phyloP scores from a whole-genome alignment of 1,140 invertebrate species.

The Belonocnema kinseyi region DNA sequence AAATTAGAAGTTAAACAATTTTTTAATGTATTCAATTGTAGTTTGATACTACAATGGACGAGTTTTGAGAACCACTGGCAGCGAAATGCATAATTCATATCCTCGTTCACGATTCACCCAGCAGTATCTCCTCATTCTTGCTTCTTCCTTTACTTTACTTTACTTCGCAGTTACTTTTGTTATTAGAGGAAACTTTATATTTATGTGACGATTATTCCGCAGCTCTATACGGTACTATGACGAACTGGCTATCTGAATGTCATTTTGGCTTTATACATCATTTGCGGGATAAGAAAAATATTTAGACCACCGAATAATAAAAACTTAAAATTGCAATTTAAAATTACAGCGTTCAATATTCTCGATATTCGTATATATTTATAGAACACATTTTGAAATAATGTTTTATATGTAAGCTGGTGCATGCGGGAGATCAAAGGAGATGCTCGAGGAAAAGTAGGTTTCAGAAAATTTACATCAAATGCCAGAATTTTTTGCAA shows the following conservation, averaged over 20 bases:
- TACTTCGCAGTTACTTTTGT: constrained; percentile 53
- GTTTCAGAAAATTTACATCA: constrained; percentile 1
- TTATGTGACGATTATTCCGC: constrained; percentile 56
- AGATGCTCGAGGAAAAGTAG: background rate
- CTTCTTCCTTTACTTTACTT: constrained; percentile 44
- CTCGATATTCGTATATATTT: too few species aligned
- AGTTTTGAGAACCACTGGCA: constrained; percentile 36
- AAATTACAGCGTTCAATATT: too few species aligned
- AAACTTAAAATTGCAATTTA: background rate
- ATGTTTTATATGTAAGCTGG: background rate
- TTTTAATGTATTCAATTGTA: background rate
- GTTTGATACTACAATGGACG: background rate
- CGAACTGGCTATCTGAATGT: constrained; percentile 23
- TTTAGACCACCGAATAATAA: background rate
- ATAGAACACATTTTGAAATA: background rate
- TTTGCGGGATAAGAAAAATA: background rate
- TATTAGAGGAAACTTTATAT: constrained; percentile 57
- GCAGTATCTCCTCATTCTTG: constrained; percentile 36
- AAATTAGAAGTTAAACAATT: too few species aligned
- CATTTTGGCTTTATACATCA: constrained; percentile 29
- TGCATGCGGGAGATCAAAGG: background rate
- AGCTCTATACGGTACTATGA: constrained; percentile 40
- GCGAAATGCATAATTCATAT: constrained; percentile 57
- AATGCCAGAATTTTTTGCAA: background rate
- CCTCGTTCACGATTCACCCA: constrained; percentile 38